These are phyloP conservation scores for Nyctibius bracteatus DNA, from an alignment of 2,113 vertebrate species.

Conservation along the genomic window DNA sequence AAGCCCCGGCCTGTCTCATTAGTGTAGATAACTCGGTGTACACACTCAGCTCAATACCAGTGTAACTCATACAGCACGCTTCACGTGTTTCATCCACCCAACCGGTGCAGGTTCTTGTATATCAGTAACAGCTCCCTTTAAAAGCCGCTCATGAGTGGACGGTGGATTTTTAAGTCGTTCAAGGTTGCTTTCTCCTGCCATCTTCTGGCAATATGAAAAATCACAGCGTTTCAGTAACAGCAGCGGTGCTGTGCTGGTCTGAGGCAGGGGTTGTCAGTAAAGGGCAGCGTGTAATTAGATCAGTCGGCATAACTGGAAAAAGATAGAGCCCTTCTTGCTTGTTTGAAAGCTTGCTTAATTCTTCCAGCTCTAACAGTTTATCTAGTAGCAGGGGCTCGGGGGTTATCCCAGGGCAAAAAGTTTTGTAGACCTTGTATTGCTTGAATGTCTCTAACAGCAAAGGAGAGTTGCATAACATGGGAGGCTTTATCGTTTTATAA, in stretches of 20 bases:
- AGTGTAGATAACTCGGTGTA: neutral
- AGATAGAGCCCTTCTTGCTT: neutral
- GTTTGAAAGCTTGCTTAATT: neutral
- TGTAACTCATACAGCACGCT: neutral
- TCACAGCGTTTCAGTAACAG: neutral
- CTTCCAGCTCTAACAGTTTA: neutral
- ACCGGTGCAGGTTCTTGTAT: neutral
- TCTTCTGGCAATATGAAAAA: conserved; percentile 35
- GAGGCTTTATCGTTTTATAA: neutral
- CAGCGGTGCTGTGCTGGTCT: neutral
- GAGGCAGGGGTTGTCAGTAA: neutral
- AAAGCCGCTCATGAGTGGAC: neutral
- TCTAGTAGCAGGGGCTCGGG: neutral
- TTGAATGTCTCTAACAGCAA: neutral
- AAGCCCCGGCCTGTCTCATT: neutral
- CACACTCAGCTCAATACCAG: neutral
- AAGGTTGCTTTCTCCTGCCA: conserved; percentile 55
- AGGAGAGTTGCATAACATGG: neutral
- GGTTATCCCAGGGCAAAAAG: neutral
- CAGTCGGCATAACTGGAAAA: neutral
- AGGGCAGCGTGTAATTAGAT: neutral
- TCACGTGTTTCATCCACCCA: neutral
- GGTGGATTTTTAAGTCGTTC: neutral
- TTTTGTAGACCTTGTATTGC: neutral
- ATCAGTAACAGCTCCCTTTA: neutral